Evolutionary conservation across 2,888 invertebrate genomes (phyloP), one percentile per base, ranked within the genome.

Genomic region (Pristionchus entomophagus): DNA sequence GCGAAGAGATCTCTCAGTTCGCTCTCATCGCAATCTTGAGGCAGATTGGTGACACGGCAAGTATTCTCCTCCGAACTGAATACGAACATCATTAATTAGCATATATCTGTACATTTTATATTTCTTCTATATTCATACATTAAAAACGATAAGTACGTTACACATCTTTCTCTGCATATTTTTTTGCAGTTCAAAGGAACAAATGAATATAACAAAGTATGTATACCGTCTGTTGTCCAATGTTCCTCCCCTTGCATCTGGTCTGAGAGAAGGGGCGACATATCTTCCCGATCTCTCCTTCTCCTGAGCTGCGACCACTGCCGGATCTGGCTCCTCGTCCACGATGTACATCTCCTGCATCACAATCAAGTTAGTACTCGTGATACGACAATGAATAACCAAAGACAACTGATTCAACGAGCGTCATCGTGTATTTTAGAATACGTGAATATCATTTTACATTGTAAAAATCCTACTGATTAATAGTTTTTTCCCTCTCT

Each of bases 1-100:
- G 96, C 96, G 86, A 99, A 99, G 86, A 99, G 95, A 91, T 98
- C 98, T 93, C 98, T 97, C 89, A 99, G 95, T 95, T 99, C 99
- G 19, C 96, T 96, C 94, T 99, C 99, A 2, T 95, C 94, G 84
- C 98, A 97, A 88, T 97, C 97, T 94, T 98, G 98, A 4, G 98
- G 97, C 81, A 99, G 95, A 94, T 99, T 99, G 19, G 98, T 97
- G 89, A 99, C 97, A 90, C 99, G 96, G 91, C 99, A 97, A 22
- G 99, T 98, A 3, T 97, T 96, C 84, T 93, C 93, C 80, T 93
- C 93, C 38, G 89, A 90, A 29, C 91, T 90, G 77, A 22, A 88
- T 85, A 17, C n/a, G 19, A 86, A 45, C 17, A 49, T 45, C 14
- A 22, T 41, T 82, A 19, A 41, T 19, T 38, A n/a, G 29, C 80